phyloP scores from a whole-genome alignment of 37 sponge, comb jelly and placozoan genomes.

The Spongilla lacustris region DNA sequence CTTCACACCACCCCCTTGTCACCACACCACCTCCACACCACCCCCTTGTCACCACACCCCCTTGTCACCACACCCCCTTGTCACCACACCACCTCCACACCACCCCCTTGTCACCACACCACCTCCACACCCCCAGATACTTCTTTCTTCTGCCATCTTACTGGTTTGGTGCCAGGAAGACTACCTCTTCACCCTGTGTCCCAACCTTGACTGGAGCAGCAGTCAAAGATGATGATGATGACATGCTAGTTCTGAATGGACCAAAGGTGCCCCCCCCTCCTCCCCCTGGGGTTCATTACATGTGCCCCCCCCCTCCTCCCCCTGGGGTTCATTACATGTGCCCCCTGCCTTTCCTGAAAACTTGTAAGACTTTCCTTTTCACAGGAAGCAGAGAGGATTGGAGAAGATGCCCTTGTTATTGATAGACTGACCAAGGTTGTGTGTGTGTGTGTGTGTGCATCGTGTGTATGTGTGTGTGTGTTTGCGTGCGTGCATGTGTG shows the following conservation, averaged over 20 bases:
- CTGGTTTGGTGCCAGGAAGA: slow-evolving; percentile 38
- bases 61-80: too few relatives aligned
- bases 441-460: background rate
- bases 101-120: background rate
- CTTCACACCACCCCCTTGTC: background rate
- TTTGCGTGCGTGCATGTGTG: background rate
- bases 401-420: background rate
- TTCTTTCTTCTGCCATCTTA: slow-evolving; percentile 65
- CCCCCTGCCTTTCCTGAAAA: too few relatives aligned
- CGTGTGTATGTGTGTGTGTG: background rate
- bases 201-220: background rate
- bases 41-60: background rate
- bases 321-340: too few relatives aligned
- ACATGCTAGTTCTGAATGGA: background rate
- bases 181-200: background rate
- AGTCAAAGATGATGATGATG: background rate
- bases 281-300: too few relatives aligned
- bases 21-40: background rate
- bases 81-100: background rate
- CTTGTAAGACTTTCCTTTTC: background rate
- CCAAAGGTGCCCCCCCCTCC: background rate
- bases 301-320: too few relatives aligned
- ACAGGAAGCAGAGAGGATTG: background rate
- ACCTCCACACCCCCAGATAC: slow-evolving; percentile 28
- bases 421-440: background rate